phyloP scores from a whole-genome alignment of 2,888 invertebrate species.

The Zygothrica quintamaculata region DNA sequence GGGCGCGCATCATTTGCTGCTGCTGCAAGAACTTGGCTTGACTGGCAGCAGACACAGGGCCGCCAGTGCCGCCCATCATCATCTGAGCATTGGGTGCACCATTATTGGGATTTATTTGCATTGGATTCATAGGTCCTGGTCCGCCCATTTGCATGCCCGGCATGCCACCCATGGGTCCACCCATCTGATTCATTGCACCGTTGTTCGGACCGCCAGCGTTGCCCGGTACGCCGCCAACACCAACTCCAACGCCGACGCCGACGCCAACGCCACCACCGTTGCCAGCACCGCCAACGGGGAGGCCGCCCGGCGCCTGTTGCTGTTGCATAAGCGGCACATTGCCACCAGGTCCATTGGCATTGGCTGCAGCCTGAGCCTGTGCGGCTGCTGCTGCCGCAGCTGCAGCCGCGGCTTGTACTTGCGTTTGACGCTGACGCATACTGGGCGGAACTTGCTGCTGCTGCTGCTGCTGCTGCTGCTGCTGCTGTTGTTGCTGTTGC shows the following conservation, averaged over 20 bases:
- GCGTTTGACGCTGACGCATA: constrained; percentile 82
- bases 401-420: constrained; percentile 82
- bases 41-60: constrained; percentile 78
- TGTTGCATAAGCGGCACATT: constrained; percentile 66
- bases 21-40: constrained; percentile 89
- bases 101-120: constrained; percentile 77
- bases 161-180: constrained; percentile 77
- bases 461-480: constrained; percentile 83
- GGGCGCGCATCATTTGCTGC: constrained; percentile 86
- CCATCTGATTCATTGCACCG: constrained; percentile 66
- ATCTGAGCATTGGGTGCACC: constrained; percentile 66
- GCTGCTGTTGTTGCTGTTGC: constrained; percentile 77
- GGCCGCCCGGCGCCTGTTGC: constrained; percentile 54
- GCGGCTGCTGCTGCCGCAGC: constrained; percentile 84
- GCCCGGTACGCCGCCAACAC: constrained; percentile 38
- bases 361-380: constrained; percentile 83
- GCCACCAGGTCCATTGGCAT: constrained; percentile 72
- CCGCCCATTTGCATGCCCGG: constrained; percentile 77
- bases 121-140: constrained; percentile 79
- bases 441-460: constrained; percentile 85
- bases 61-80: constrained; percentile 75
- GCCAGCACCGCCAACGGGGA: constrained; percentile 48
- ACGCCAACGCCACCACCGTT: constrained; percentile 53
- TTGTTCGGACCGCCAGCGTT: constrained; percentile 61
- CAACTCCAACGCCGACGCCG: constrained; percentile 44